Percentiles rank a stretch among this genome's conserved stretches.
Evolutionary conservation across 1,140 invertebrate genomes (phyloP).

Genomic region (Scaptodrosophila lebanonensis): DNA sequence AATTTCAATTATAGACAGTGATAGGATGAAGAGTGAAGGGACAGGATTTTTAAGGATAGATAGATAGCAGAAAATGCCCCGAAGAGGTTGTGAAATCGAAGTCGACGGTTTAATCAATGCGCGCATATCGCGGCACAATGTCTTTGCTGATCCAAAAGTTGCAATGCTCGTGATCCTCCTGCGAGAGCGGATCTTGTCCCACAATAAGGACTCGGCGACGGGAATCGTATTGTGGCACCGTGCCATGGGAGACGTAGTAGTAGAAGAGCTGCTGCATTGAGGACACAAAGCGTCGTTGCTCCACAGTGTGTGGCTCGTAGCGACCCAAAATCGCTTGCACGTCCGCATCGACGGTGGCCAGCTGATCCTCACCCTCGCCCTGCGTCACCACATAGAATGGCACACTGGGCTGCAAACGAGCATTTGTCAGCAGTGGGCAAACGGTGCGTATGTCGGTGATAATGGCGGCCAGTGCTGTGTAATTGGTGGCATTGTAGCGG

Average conservation of each 20-base stretch:
- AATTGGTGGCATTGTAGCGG: constrained; percentile 81
- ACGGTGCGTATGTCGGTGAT: constrained; percentile 88
- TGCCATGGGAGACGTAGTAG: constrained; percentile 86
- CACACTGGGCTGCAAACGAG: constrained; percentile 79
- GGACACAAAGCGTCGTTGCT: constrained; percentile 84
- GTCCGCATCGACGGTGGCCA: constrained; percentile 83
- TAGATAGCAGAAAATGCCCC: constrained; percentile 18
- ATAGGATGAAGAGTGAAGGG: background rate
- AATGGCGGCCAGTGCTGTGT: constrained; percentile 83
- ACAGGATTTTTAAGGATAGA: background rate
- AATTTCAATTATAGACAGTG: constrained; percentile 14
- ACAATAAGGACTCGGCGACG: constrained; percentile 81
- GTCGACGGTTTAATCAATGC: constrained; percentile 56
- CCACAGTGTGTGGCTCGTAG: constrained; percentile 83
- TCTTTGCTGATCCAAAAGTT: constrained; percentile 86
- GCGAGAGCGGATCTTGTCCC: constrained; percentile 82
- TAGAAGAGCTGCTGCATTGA: constrained; percentile 90
- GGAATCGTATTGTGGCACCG: constrained; percentile 79
- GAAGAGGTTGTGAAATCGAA: constrained; percentile 4
- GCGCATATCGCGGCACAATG: constrained; percentile 84
- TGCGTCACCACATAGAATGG: constrained; percentile 87
- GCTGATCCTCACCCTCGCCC: constrained; percentile 78
- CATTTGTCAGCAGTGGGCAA: constrained; percentile 85
- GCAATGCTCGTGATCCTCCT: constrained; percentile 83
- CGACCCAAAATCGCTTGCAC: constrained; percentile 87